Evolutionary conservation across 2,113 vertebrate genomes (phyloP).

Genomic region (Syrrhaptes paradoxus): DNA sequence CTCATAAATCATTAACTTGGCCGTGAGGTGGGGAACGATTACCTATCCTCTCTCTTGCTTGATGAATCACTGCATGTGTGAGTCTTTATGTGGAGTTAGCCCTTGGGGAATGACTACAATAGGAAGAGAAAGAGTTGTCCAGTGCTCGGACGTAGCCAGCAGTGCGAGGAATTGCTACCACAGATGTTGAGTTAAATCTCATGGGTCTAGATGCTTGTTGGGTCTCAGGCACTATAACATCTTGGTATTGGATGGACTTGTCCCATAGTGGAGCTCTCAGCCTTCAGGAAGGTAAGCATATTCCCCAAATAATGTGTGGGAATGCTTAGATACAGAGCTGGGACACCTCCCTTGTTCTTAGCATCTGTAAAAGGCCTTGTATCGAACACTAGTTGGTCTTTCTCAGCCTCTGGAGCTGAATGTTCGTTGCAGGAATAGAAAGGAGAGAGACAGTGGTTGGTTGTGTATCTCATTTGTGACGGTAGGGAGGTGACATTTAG

Average conservation of each 20-base stretch:
- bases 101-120: background rate
- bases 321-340: background rate
- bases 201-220: background rate
- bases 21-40: background rate
- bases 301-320: background rate
- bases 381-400: background rate
- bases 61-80: background rate
- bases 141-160: background rate
- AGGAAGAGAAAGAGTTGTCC: background rate
- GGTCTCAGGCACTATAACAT: background rate
- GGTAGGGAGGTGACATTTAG: background rate
- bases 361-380: background rate
- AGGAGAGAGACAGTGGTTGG: background rate
- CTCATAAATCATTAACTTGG: slow-evolving; percentile 33
- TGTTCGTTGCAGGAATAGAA: background rate
- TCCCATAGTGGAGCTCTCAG: background rate
- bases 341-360: background rate
- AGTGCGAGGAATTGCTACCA: background rate
- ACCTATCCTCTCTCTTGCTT: background rate
- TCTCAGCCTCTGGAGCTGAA: background rate
- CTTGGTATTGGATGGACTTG: background rate
- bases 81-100: background rate
- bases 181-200: fast-evolving
- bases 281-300: background rate
- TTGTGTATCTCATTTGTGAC: background rate